Base-by-base conservation (phyloP, 2,888 invertebrate species). In the Pollenia amentaria region DNA sequence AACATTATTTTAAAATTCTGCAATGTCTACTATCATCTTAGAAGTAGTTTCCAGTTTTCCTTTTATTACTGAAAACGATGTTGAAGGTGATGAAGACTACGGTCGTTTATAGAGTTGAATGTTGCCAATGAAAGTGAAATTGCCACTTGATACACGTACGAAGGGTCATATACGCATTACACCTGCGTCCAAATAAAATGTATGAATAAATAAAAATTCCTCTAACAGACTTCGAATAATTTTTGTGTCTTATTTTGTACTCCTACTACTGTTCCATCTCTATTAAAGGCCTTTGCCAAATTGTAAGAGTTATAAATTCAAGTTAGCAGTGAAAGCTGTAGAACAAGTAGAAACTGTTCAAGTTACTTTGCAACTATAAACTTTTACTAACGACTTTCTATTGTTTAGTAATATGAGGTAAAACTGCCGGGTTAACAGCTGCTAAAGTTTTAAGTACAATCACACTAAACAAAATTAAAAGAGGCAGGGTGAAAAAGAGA, bases 181-280 rank as follows among this genome's bases (percentile, higher is more conserved):
- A 92, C 92, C 92, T 92, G 92, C 88, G 91, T 92, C 91, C 16
- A 51, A 18, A 64, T 42, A n/a, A 51, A 38, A 73, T 72, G 42
- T 18, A 46, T n/a, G 46, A 65, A 65, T 46, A 73, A 62, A 72
- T 60, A 81, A 53, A 70, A 67, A 67, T 73, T 44, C 62, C 77
- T 60, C 40, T 64, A 16, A 42, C 55, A 79, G 10, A 51, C 29
- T 48, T 60, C 62, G 42, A 79, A 79, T 29, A 51, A 62, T 64
- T 62, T 70, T 42, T 29, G 62, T 51, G n/a, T 51, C 21, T 62
- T 42, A 29, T 6, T 64, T 40, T 51, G 38, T 46, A 29, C 55
- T 21, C 21, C 57, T 42, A 3, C 75, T 42, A 29, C 53, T 10
- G 10, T 38, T 29, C 16, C 9, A n/a, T 40, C 16, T n/a, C 18